Percentiles rank a stretch among this genome's conserved stretches.
These are phyloP conservation scores for Dryocosmus kuriphilus DNA, from an alignment of 2,888 invertebrate species.

Conservation along the genomic window DNA sequence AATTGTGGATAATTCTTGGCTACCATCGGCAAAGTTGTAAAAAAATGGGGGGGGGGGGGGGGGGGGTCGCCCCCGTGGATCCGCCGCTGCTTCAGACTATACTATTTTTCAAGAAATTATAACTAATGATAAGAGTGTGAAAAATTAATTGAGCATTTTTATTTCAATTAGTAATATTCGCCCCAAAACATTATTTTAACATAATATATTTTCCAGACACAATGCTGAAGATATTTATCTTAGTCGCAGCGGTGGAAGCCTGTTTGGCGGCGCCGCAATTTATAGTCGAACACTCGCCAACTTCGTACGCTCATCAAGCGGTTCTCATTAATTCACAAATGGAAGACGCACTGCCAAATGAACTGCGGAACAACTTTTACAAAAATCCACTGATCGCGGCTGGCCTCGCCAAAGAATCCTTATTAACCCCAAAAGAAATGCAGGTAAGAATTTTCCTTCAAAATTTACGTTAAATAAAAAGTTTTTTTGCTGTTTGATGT, in stretches of 20 bases:
- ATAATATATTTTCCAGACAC: constrained; percentile 43
- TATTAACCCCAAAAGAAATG: constrained; percentile 88
- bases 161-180: too few species aligned
- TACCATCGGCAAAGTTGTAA: too few species aligned
- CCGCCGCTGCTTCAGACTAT: too few species aligned
- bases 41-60: too few species aligned
- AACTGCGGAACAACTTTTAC: constrained; percentile 86
- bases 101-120: too few species aligned
- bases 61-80: too few species aligned
- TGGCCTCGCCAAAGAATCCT: constrained; percentile 87
- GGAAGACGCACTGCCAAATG: constrained; percentile 86
- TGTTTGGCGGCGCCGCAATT: constrained; percentile 67
- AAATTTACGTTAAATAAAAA: not conserved
- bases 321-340: constrained; percentile 85
- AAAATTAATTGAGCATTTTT: too few species aligned
- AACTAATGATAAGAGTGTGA: too few species aligned
- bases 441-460: constrained; percentile 73
- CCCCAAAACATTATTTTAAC: too few species aligned
- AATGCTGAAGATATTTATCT: constrained; percentile 56
- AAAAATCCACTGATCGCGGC: constrained; percentile 87
- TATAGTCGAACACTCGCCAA: constrained; percentile 56
- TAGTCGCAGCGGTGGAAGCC: constrained; percentile 54
- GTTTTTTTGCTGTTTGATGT: not conserved
- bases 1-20: too few species aligned
- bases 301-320: constrained; percentile 82